These are phyloP conservation scores for Drosophila hydei DNA, from an alignment of 1,140 invertebrate genomes.

Conservation along the genomic window DNA sequence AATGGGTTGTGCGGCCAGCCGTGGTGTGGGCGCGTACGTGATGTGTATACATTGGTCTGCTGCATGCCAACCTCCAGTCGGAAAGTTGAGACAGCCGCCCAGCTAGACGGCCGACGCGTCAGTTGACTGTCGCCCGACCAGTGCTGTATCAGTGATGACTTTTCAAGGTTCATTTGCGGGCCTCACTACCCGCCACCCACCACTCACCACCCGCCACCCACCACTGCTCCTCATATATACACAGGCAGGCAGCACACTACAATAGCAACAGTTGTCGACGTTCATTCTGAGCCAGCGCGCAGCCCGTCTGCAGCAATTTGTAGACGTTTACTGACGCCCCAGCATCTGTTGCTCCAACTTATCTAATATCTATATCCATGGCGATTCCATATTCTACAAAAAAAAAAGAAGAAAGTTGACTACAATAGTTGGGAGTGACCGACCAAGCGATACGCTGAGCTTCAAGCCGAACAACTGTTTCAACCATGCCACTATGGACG, in stretches of 20 bases:
- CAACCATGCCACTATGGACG: no score
- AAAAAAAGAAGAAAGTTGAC: background rate
- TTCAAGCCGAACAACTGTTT: no score
- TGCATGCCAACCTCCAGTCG: constrained; percentile 22
- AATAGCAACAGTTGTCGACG: constrained; percentile 65
- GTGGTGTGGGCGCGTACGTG: constrained; percentile 60
- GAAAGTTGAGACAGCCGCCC: constrained; percentile 6
- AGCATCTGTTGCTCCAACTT: constrained; percentile 53
- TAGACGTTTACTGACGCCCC: constrained; percentile 57
- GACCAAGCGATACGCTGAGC: no score
- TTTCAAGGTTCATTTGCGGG: constrained; percentile 77
- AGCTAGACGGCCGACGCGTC: constrained; percentile 9
- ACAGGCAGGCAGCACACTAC: constrained; percentile 1
- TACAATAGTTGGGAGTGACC: no score
- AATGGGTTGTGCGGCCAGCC: constrained; percentile 44
- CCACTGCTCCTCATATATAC: background rate
- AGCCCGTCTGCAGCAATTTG: constrained; percentile 70
- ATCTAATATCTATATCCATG: constrained; percentile 44
- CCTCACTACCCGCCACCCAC: constrained; percentile 18
- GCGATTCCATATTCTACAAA: constrained; percentile 5
- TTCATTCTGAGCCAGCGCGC: constrained; percentile 38
- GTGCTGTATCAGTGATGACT: constrained; percentile 62
- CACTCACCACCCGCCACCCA: constrained; percentile 9
- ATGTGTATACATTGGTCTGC: constrained; percentile 68
- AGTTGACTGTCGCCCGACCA: constrained; percentile 26